Conservation (phyloP, 2,797 vertebrate genomes). For the Propithecus perrieri region DNA sequence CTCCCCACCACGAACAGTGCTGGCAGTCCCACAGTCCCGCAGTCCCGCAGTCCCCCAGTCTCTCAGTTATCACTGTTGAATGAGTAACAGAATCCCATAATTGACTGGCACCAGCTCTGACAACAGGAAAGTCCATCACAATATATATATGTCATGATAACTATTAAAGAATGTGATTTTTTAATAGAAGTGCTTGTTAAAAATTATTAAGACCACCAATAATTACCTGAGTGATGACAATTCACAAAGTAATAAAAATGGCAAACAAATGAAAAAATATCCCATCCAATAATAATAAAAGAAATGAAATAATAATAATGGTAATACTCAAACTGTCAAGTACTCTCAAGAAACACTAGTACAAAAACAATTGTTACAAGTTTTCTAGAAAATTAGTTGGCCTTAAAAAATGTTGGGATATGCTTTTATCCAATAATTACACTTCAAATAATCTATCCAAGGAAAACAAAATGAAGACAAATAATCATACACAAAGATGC, state of each 20-base stretch:
- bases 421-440: background rate
- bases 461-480: background rate
- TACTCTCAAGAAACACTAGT: background rate
- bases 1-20: background rate
- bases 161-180: background rate
- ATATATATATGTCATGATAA: background rate
- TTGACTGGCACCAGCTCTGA: background rate
- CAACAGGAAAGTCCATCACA: background rate
- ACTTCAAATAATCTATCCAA: background rate
- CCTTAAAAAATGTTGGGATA: background rate
- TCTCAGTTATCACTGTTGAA: background rate
- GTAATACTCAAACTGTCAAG: background rate
- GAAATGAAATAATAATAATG: background rate
- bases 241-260: background rate
- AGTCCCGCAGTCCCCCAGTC: background rate
- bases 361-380: background rate
- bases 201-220: background rate
- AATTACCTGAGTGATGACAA: background rate
- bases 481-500: background rate
- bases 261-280: background rate
- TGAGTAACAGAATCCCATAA: background rate
- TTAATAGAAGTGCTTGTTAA: background rate
- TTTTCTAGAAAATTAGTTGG: background rate
- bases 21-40: background rate
- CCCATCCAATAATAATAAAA: background rate